Base-by-base conservation (phyloP, 2,797 vertebrate genomes). In the Buceros bicornis region DNA sequence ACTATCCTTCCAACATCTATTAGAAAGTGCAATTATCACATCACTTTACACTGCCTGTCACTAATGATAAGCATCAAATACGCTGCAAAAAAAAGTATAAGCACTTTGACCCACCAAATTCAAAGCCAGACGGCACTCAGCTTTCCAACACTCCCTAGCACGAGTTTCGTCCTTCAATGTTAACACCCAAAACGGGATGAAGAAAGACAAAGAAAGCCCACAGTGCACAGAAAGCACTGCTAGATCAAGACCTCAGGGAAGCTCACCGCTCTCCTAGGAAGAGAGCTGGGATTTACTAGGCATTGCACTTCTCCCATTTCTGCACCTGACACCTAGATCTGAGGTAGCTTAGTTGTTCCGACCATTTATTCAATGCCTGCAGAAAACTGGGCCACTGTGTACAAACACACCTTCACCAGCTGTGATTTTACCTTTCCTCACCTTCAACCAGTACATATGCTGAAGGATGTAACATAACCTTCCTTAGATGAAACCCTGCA, bases 11-110 rank as follows among this genome's bases (percentile, higher is more conserved):
- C 43, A 81, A 57, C 6, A 50, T 67, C 19, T 89, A 35, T n/a
- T 64, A 81, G 65, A 43, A 92, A 92, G 83, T 43, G 70, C 65
- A 88, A 72, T 90, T 94, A 84, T 11, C 29, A 65, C 66, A 76
- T 47, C 0, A 0, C 45, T 56, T 71, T 89, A 47, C 50, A 57
- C 25, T 69, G 64, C 37, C 47, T 61, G 47, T 87, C 89, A 76
- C 26, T 89, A 72, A 82, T 3, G 5, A 72, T 84, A 78, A 81
- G 16, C 3, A 5, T 62, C 50, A 92, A 81, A 65, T 11, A 25
- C 0, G 0, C 42, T 72, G 54, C 20, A 71, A 89, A 87, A 72
- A 12, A 50, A 71, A 66, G 29, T n/a, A 42, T 26, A 69, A 69
- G 45, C 24, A 21, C 45, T 60, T 9, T 33, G 37, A 91, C 42